A percentile compares a stretch with the other conserved stretches of the same genome.
Conservation (phyloP, 2,888 invertebrate genomes). For the Ophioninae sp. region DNA sequence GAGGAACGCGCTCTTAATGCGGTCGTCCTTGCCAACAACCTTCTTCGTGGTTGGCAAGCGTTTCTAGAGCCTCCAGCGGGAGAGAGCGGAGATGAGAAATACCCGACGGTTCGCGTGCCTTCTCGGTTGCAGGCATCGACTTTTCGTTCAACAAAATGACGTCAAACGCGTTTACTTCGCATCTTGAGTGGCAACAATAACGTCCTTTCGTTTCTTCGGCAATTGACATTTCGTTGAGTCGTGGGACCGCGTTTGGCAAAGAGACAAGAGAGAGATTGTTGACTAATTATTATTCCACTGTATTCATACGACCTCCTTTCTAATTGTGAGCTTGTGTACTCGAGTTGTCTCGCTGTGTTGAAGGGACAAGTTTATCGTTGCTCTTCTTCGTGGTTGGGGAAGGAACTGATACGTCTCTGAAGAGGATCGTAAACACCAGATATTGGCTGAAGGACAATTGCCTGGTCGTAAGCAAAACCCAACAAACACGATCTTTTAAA, state of each 20-base stretch:
- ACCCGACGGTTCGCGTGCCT: neutral
- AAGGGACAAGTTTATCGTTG: neutral
- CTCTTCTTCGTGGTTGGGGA: neutral
- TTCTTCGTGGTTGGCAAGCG: conserved; percentile 51
- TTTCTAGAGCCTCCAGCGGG: conserved; percentile 13
- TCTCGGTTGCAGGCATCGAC: conserved; percentile 26
- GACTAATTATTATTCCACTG: neutral
- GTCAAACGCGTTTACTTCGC: conserved; percentile 14
- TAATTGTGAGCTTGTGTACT: neutral
- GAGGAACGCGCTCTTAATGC: conserved; percentile 56
- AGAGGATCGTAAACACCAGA: neutral
- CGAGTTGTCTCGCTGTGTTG: neutral
- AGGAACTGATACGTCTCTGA: neutral
- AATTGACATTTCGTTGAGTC: conserved; percentile 5
- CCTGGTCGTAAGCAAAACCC: neutral
- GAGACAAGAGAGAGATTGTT: conserved; percentile 6
- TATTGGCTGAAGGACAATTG: neutral
- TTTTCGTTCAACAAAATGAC: conserved; percentile 3
- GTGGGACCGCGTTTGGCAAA: neutral
- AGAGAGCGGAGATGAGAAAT: conserved; percentile 31
- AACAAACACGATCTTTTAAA: neutral
- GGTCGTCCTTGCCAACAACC: conserved; percentile 67
- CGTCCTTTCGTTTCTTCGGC: neutral
- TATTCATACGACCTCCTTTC: neutral
- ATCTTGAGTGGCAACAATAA: neutral